Percentiles rank a stretch among this genome's conserved stretches.
Evolutionary conservation across 2,888 invertebrate genomes (phyloP).

Genomic region (Tetragonula carbonaria): DNA sequence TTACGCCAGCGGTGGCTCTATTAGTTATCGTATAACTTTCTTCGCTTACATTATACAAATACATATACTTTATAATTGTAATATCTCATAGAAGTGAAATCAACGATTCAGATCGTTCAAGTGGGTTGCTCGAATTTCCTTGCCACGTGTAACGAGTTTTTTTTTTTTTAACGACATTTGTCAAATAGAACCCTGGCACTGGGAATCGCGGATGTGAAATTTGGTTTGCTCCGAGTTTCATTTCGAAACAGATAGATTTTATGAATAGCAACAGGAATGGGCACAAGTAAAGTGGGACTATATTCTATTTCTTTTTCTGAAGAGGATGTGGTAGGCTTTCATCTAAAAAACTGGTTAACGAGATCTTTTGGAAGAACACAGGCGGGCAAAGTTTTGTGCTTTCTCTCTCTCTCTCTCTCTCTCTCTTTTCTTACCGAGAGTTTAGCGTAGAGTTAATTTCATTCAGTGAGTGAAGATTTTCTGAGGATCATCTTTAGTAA

Average conservation of each 20-base stretch:
- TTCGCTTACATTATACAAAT: no score
- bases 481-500: neutral
- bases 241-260: neutral
- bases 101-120: neutral
- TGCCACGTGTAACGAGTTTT: no score
- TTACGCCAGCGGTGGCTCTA: no score
- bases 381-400: neutral
- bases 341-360: neutral
- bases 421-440: neutral
- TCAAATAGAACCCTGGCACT: neutral
- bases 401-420: neutral
- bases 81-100: neutral
- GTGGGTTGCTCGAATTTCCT: no score
- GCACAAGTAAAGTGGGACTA: neutral
- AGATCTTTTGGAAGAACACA: neutral
- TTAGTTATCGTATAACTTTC: no score
- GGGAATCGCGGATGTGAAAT: neutral
- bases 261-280: neutral
- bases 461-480: neutral
- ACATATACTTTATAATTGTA: no score
- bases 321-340: neutral
- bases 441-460: neutral
- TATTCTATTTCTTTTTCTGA: neutral
- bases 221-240: neutral
- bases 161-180: no score